Evolutionary conservation across 2,888 invertebrate genomes (phyloP), one percentile per base, ranked within the genome.

Genomic region (Phaedon cochleariae): DNA sequence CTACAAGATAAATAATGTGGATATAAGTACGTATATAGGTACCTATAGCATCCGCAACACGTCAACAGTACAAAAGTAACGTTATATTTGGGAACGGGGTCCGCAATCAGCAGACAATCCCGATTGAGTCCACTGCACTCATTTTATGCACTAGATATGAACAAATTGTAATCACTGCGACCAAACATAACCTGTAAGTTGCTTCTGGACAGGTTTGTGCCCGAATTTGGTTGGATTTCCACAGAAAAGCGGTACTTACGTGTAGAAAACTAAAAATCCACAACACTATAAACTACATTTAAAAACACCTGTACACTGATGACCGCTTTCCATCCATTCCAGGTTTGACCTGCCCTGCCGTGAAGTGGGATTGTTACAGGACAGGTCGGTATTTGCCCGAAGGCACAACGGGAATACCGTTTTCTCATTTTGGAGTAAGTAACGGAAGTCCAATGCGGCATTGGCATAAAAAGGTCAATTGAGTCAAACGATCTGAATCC

Each of bases 281-380:
- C 68, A 65, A 70, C 70, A 68, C 70, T 71, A 79, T 77, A 77
- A 78, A 79, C 79, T 78, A 80, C 79, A 79, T 81, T 80, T 80
- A 82, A 82, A 82, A 82, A 82, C 82, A 82, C 83, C 83, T 83
- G 83, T 82, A 81, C 79, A 80, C 78, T 76, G 81, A 81, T 83
- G 84, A 84, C 84, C 83, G 83, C 83, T 84, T 84, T 84, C 82
- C 83, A 81, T 82, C 81, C 83, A 81, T 83, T 83, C 83, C 83
- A 81, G 83, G 80, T 81, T 75, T 83, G 84, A 84, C 83, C 83
- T 82, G 82, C 77, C 83, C 83, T 82, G 82, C 77, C 75, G 79
- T 74, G 81, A 82, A 82, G 82, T 83, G 81, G 83, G 82, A 82
- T 79, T 79, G 78, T 75, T 79, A 66, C 61, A 59, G 71, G 66